A percentile compares a stretch with the other conserved stretches of the same genome.
Conservation (phyloP, 1,140 invertebrate genomes). For the Saccostrea glomerata region DNA sequence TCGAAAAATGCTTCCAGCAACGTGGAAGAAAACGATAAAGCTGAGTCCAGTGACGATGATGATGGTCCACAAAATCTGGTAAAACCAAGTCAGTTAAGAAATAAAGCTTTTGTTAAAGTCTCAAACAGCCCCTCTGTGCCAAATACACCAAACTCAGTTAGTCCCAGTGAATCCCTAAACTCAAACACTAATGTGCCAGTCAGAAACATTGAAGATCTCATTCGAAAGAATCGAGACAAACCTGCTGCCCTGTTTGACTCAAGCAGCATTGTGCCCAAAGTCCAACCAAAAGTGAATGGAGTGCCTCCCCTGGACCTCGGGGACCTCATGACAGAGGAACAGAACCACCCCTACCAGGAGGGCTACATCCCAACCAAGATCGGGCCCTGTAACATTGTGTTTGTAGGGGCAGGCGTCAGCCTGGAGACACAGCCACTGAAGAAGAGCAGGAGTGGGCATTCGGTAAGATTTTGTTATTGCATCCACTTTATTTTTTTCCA, state of each 20-base stretch:
- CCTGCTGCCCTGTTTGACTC: conserved; percentile 61
- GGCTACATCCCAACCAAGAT: conserved; percentile 71
- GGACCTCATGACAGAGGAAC: conserved; percentile 47
- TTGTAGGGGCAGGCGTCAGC: conserved; percentile 68
- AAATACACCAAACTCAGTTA: conserved; percentile 41
- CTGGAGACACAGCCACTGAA: conserved; percentile 63
- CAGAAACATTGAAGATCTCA: conserved; percentile 61
- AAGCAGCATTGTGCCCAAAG: conserved; percentile 57
- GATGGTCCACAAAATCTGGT: conserved; percentile 49
- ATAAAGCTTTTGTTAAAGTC: conserved; percentile 54
- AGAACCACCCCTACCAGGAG: conserved; percentile 64
- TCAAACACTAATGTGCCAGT: conserved; percentile 46
- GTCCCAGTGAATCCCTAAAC: conserved; percentile 20
- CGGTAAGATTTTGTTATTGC: background rate
- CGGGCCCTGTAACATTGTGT: conserved; percentile 68
- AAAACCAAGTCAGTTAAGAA: conserved; percentile 53
- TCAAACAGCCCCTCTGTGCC: conserved; percentile 59
- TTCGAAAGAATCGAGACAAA: conserved; percentile 54
- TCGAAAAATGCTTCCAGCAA: conserved; percentile 47
- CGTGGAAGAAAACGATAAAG: conserved; percentile 44
- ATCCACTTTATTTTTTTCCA: background rate
- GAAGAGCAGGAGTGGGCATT: conserved; percentile 58
- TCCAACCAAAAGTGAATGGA: conserved; percentile 54
- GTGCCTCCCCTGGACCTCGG: conserved; percentile 49
- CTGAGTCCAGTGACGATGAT: conserved; percentile 29